Evolutionary conservation across 2,888 invertebrate species (phyloP).

Genomic region (Aporophyla lueneburgensis): DNA sequence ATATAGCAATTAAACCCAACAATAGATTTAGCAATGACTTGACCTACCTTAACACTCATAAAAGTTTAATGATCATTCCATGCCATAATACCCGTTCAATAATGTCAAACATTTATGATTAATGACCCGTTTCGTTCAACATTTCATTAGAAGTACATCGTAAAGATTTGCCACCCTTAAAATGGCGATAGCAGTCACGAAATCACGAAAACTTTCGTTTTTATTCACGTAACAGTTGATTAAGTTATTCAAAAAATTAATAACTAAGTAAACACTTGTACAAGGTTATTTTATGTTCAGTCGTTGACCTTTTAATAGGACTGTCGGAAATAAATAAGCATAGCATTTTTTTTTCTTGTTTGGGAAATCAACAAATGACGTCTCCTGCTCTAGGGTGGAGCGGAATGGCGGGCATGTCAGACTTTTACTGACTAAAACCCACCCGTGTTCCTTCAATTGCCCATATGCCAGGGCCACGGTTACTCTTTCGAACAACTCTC

Average conservation of each 20-base stretch:
- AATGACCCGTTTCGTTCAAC: slow-evolving; percentile 16
- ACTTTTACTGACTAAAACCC: no score
- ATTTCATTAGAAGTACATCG: slow-evolving; percentile 31
- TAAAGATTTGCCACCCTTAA: slow-evolving; percentile 37
- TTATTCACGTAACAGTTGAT: slow-evolving; percentile 27
- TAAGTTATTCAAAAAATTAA: slow-evolving; percentile 42
- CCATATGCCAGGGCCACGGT: no score
- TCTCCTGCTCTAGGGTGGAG: no score
- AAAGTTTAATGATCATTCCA: slow-evolving; percentile 19
- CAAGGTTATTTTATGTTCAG: slow-evolving; percentile 22
- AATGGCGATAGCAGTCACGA: slow-evolving; percentile 26
- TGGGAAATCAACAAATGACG: no score
- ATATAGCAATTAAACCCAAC: neutral
- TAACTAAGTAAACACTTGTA: slow-evolving; percentile 1
- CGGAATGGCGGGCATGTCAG: no score
- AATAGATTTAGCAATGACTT: slow-evolving; percentile 26
- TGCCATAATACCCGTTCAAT: slow-evolving; percentile 16
- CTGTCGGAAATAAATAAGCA: neutral
- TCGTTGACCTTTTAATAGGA: slow-evolving; percentile 28
- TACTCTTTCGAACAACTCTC: no score
- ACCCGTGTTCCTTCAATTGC: no score
- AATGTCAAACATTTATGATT: slow-evolving; percentile 34
- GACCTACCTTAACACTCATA: slow-evolving; percentile 34
- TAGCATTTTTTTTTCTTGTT: no score
- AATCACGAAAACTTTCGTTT: neutral